Conservation (phyloP, 2,888 invertebrate species). For the Eustalomyia histrio region DNA sequence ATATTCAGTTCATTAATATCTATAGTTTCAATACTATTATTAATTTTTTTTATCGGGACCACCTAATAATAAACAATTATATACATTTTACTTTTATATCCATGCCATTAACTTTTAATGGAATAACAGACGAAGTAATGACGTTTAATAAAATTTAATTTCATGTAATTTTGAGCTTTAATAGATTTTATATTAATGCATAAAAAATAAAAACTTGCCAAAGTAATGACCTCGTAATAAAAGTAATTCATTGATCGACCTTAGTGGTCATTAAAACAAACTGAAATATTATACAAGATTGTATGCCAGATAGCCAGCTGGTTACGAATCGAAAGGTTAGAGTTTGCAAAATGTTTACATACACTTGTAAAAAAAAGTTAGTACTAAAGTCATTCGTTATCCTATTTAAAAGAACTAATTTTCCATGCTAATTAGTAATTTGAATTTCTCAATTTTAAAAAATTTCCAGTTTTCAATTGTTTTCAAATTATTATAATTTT, state of each 20-base stretch:
- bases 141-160: constrained; percentile 57
- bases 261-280: constrained; percentile 45
- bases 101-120: constrained; percentile 45
- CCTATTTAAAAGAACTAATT: too few relatives aligned
- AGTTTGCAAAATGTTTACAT: constrained; percentile 8
- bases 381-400: too few relatives aligned
- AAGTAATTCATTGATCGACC: constrained; percentile 58
- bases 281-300: constrained; percentile 1
- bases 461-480: too few relatives aligned
- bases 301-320: background rate
- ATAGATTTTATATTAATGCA: constrained; percentile 39
- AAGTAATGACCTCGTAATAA: constrained; percentile 60
- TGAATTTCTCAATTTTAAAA: too few relatives aligned
- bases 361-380: too few relatives aligned
- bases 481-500: too few relatives aligned
- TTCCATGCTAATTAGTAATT: too few relatives aligned
- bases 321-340: constrained; percentile 16
- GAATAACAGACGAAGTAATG: constrained; percentile 31
- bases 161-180: constrained; percentile 48
- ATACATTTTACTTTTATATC: background rate
- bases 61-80: too few relatives aligned
- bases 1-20: too few relatives aligned
- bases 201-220: constrained; percentile 15
- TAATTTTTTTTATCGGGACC: too few relatives aligned
- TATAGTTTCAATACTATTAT: too few relatives aligned